These are phyloP conservation scores for Omphaloscelis lunosa DNA, from an alignment of 2,888 invertebrate species.

Conservation along the genomic window DNA sequence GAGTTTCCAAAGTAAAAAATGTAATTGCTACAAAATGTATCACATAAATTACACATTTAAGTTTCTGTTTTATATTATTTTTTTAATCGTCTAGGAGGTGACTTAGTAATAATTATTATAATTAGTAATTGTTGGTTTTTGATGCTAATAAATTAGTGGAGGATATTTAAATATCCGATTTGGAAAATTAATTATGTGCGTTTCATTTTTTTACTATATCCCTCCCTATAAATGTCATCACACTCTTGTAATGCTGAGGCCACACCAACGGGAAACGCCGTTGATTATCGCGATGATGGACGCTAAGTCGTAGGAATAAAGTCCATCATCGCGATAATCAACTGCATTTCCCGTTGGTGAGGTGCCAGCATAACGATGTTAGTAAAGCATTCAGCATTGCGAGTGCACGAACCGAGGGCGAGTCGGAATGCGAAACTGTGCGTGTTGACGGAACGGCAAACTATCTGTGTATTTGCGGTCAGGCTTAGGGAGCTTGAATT, in stretches of 20 bases:
- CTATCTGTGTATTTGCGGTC: too few species aligned
- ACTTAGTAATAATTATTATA: conserved; percentile 71
- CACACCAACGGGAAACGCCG: too few species aligned
- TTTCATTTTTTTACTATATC: background rate
- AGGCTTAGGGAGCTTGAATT: too few species aligned
- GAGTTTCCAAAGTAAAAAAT: background rate
- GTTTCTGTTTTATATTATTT: conserved; percentile 50
- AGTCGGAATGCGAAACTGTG: background rate
- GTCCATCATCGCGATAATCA: too few species aligned
- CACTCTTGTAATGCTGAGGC: background rate
- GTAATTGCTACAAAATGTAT: conserved; percentile 9
- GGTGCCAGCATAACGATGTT: too few species aligned
- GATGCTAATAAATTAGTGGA: conserved; percentile 62
- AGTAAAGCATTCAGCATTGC: too few species aligned
- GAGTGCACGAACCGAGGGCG: background rate
- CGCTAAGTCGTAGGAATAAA: too few species aligned
- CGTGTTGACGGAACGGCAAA: background rate
- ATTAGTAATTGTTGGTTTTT: conserved; percentile 69
- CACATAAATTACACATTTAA: conserved; percentile 6
- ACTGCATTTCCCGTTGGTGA: too few species aligned
- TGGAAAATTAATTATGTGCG: conserved; percentile 30
- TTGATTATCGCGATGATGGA: too few species aligned
- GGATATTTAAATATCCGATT: conserved; percentile 63
- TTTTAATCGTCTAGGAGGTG: conserved; percentile 79
- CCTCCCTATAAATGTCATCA: background rate